A percentile compares a stretch with the other conserved stretches of the same genome.
Evolutionary conservation across 2,888 invertebrate species (phyloP).

Genomic region (Philaethria dido): DNA sequence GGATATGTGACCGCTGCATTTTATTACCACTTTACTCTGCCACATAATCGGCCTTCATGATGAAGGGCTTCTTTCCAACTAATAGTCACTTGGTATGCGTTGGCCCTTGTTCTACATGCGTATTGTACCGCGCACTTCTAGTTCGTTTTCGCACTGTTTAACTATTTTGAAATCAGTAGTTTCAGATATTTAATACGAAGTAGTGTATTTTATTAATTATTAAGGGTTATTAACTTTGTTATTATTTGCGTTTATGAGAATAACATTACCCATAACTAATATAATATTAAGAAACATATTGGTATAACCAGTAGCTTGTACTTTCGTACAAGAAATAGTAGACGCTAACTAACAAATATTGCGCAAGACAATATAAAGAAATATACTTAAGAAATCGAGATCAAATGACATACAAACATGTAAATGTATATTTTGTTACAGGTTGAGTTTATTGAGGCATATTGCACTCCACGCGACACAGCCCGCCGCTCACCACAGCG

Average conservation of each 20-base stretch:
- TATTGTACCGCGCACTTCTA: conserved; percentile 43
- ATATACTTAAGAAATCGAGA: not conserved
- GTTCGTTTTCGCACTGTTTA: conserved; percentile 22
- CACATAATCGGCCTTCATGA: conserved; percentile 83
- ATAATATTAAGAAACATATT: not conserved
- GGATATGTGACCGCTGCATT: conserved; percentile 84
- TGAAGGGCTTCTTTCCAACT: conserved; percentile 75
- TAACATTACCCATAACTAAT: not conserved
- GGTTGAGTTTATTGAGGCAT: conserved; percentile 89
- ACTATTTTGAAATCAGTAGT: conserved; percentile 4
- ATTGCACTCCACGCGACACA: conserved; percentile 89
- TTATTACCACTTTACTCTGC: conserved; percentile 83
- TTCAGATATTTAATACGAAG: not conserved
- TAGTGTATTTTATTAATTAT: not conserved
- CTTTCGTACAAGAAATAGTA: not conserved
- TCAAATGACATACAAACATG: not conserved
- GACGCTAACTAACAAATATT: not conserved
- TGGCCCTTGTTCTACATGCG: conserved; percentile 42
- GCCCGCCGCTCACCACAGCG: conserved; percentile 76
- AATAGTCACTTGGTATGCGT: conserved; percentile 66
- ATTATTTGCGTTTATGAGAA: not conserved
- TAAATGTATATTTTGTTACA: conserved; percentile 68
- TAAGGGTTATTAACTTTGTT: not conserved
- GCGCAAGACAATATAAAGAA: not conserved
- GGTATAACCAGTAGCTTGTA: not conserved